These are phyloP conservation scores for Lamproptera curius DNA, from an alignment of 2,888 invertebrate species.

Conservation along the genomic window DNA sequence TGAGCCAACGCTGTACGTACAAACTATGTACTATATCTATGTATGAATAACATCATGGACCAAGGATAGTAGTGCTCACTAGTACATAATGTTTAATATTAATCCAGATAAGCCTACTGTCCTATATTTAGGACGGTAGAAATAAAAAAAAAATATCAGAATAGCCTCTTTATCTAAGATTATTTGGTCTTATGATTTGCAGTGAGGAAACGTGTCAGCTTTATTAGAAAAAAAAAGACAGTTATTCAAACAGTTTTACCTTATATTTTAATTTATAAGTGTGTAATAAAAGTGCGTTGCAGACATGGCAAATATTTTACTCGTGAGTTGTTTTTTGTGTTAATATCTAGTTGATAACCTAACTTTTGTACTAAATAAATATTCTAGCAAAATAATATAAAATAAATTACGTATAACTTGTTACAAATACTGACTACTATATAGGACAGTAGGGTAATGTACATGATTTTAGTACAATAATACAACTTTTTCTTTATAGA, in stretches of 20 bases:
- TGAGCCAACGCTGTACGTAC: too few relatives aligned
- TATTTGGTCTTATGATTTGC: too few relatives aligned
- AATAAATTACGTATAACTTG: too few relatives aligned
- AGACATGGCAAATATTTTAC: slow-evolving; percentile 28
- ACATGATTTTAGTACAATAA: too few relatives aligned
- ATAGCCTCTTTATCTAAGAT: too few relatives aligned
- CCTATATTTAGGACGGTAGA: too few relatives aligned
- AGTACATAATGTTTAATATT: too few relatives aligned
- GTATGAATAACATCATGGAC: too few relatives aligned
- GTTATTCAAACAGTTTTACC: slow-evolving; percentile 27
- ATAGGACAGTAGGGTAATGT: slow-evolving; percentile 28
- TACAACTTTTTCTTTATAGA: too few relatives aligned
- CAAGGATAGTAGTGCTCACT: too few relatives aligned
- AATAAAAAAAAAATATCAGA: background rate
- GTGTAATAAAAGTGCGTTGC: slow-evolving; percentile 29
- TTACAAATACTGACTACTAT: too few relatives aligned
- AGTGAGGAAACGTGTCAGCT: slow-evolving; percentile 9
- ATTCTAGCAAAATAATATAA: slow-evolving; percentile 28
- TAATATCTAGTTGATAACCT: slow-evolving; percentile 27
- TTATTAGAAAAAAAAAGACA: slow-evolving; percentile 17
- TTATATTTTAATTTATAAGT: slow-evolving; percentile 25
- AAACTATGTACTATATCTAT: too few relatives aligned
- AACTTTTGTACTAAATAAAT: slow-evolving; percentile 28
- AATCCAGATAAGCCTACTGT: background rate
- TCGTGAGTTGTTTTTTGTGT: slow-evolving; percentile 27